Conservation (phyloP, 2,113 vertebrate species). For the Neoarius graeffei region DNA sequence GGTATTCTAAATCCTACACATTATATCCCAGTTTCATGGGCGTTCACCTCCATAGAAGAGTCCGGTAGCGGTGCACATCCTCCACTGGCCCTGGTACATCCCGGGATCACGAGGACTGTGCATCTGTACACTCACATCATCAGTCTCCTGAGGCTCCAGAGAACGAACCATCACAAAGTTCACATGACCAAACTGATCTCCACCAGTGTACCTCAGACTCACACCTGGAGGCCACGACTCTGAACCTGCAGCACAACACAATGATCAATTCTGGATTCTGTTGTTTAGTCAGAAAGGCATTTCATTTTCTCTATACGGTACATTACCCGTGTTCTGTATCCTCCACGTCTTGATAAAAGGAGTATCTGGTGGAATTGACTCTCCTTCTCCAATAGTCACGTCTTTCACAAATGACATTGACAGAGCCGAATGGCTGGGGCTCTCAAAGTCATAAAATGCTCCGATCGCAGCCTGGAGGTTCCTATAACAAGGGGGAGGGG, state of each 20-base stretch:
- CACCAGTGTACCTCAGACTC: conserved; percentile 93
- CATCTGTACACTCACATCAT: conserved; percentile 97
- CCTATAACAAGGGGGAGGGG: conserved; percentile 69
- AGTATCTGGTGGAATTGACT: conserved; percentile 92
- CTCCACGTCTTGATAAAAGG: conserved; percentile 97
- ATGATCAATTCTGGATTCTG: neutral
- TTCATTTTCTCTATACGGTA: neutral
- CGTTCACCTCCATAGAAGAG: conserved; percentile 93
- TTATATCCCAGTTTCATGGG: neutral
- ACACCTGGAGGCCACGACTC: conserved; percentile 95
- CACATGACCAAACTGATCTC: conserved; percentile 95
- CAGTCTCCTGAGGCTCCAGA: conserved; percentile 91
- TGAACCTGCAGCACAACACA: conserved; percentile 73
- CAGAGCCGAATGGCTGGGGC: conserved; percentile 89
- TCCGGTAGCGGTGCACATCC: conserved; percentile 94
- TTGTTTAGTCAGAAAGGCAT: neutral
- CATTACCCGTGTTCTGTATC: conserved; percentile 94
- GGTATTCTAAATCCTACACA: neutral
- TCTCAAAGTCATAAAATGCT: conserved; percentile 97
- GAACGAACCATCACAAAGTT: conserved; percentile 95
- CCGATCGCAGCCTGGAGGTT: conserved; percentile 97
- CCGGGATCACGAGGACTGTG: conserved; percentile 89
- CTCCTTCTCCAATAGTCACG: conserved; percentile 95
- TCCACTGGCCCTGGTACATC: conserved; percentile 99
- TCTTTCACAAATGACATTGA: conserved; percentile 98